Conservation (phyloP, 1,140 invertebrate genomes). For the Aphidius gifuensis region DNA sequence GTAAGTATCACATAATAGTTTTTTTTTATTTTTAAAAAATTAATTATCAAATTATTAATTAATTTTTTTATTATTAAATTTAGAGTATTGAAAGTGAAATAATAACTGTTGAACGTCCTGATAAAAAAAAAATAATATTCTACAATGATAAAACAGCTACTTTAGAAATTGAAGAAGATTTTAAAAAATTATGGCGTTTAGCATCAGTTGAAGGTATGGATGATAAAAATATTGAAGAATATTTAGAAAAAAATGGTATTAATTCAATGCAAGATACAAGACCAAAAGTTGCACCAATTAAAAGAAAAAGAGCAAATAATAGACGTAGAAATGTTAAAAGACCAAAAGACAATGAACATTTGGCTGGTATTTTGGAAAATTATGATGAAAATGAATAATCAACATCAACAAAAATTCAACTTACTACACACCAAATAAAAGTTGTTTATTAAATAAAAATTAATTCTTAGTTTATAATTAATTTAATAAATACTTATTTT, state of each 20-base stretch:
- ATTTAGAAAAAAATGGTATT: slow-evolving; percentile 93
- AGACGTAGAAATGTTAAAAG: slow-evolving; percentile 74
- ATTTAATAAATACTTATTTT: too few relatives aligned
- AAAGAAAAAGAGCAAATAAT: slow-evolving; percentile 71
- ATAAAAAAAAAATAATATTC: slow-evolving; percentile 96
- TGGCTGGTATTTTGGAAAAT: slow-evolving; percentile 76
- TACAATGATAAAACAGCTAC: slow-evolving; percentile 92
- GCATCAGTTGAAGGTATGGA: slow-evolving; percentile 96
- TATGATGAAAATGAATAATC: slow-evolving; percentile 68
- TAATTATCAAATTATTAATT: slow-evolving; percentile 7
- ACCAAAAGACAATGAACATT: slow-evolving; percentile 82
- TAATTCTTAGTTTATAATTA: too few relatives aligned
- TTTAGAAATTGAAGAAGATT: slow-evolving; percentile 89
- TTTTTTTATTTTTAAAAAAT: not conserved
- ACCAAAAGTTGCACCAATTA: slow-evolving; percentile 67
- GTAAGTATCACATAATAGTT: slow-evolving; percentile 43
- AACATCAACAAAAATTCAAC: not conserved
- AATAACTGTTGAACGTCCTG: slow-evolving; percentile 79
- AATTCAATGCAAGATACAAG: slow-evolving; percentile 85
- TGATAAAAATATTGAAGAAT: slow-evolving; percentile 98
- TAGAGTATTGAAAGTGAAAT: slow-evolving; percentile 75
- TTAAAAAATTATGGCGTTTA: slow-evolving; percentile 92
- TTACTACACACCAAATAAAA: too few relatives aligned
- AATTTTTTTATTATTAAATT: slow-evolving; percentile 31
- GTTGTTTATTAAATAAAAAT: too few relatives aligned